phyloP scores from a whole-genome alignment of 2,888 invertebrate genomes.

The Thecocarcelia acutangulata region DNA sequence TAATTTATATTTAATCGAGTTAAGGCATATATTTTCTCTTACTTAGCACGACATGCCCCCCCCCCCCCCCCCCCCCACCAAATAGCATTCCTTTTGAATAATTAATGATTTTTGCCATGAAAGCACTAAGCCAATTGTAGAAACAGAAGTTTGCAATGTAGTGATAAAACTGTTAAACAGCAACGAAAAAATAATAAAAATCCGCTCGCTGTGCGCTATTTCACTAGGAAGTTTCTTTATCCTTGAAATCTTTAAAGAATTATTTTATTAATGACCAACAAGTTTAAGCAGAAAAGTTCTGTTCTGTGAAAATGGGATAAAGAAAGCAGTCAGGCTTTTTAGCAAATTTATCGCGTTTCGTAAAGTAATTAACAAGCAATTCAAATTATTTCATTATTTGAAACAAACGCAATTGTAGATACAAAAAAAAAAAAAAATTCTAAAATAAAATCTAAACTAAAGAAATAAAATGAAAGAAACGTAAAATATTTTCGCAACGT shows the following conservation, averaged over 20 bases:
- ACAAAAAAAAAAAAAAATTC: constrained; percentile 23
- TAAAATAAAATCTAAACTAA: background rate
- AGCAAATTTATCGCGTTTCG: constrained; percentile 49
- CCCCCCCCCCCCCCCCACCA: too few species aligned
- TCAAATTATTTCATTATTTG: constrained; percentile 60
- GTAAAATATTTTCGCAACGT: background rate
- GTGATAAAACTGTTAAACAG: too few species aligned
- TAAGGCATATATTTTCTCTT: too few species aligned
- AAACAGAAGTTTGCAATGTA: too few species aligned
- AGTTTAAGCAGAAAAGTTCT: constrained; percentile 1
- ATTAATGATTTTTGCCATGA: too few species aligned
- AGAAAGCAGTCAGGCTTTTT: background rate
- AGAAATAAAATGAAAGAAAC: constrained; percentile 43
- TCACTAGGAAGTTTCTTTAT: too few species aligned
- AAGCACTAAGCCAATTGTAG: too few species aligned
- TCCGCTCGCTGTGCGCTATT: too few species aligned
- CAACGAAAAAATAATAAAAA: too few species aligned
- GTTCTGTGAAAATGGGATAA: background rate
- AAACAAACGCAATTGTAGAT: constrained; percentile 5
- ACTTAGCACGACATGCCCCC: too few species aligned
- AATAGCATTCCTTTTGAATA: too few species aligned
- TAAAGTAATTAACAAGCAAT: constrained; percentile 68
- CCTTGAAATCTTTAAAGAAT: background rate
- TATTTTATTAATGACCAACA: constrained; percentile 9
- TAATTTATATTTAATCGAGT: too few species aligned